Evolutionary conservation across 2,113 vertebrate species (phyloP), one percentile per base, ranked within the genome.

Genomic region (Grantiella picta): DNA sequence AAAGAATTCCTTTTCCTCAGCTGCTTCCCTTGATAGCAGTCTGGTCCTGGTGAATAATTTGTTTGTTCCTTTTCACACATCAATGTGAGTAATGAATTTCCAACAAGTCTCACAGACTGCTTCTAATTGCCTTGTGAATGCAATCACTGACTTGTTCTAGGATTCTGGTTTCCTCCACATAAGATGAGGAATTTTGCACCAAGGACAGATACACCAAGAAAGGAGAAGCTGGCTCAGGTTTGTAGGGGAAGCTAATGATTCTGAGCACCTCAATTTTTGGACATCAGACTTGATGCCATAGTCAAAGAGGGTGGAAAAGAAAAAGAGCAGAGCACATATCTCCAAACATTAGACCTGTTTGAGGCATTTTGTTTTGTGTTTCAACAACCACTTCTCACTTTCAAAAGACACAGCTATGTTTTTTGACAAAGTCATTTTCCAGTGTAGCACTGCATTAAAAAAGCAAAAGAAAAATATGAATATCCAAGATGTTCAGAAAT

Each of bases 401-500:
- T 57, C 50, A 93, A 88, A 90, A 88, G 63, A 75, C 84, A 81
- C 35, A 73, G 68, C n/a, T 70, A 66, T 9, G 0, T 61, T 93
- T 82, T 88, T 66, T 89, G 68, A 81, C 86, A 66, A 89, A 91
- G 87, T 91, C 42, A 73, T 91, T 95, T 88, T 90, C 95, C 96
- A 95, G 91, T 73, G 59, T 87, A 95, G 93, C 71, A 65, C 78
- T 94, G 78, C 87, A 90, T 92, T 90, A 70, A 93, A 90, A 96
- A 86, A 88, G 57, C 59, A 66, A 82, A 93, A 90, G 63, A 71
- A 95, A 96, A 90, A 86, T 65, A 82, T 80, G 75, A 93, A 94
- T 85, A 88, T 82, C 71, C 53, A 86, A 35, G 50, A 73, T 80
- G 63, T 70, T 85, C 45, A 94, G 60, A 92, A 85, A 50, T 73